Conservation (phyloP, 2,113 vertebrate species). For the Oreocharis arfaki region DNA sequence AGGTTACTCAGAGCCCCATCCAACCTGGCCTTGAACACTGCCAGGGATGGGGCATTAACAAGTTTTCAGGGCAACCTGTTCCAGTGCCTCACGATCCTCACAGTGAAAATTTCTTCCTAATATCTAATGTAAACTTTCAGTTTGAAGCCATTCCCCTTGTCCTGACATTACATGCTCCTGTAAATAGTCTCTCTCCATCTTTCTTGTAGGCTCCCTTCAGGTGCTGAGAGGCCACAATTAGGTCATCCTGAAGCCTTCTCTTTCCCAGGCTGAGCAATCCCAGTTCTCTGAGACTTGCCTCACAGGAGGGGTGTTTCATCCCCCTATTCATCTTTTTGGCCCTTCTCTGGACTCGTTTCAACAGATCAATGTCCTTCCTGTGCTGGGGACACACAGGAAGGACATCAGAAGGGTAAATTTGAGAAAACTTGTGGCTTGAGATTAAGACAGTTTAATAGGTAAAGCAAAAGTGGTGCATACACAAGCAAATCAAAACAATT, state of each 20-base stretch:
- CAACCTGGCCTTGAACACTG: background rate
- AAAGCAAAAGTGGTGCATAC: background rate
- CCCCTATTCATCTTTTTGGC: background rate
- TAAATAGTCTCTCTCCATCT: background rate
- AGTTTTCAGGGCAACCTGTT: background rate
- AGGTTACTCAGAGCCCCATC: background rate
- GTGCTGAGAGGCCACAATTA: background rate
- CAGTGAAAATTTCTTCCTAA: background rate
- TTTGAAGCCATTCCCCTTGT: background rate
- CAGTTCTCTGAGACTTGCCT: background rate
- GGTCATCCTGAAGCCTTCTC: background rate
- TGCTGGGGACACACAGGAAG: background rate
- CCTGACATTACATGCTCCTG: background rate
- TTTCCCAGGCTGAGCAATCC: background rate
- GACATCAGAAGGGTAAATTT: background rate
- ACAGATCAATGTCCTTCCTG: background rate
- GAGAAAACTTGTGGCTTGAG: background rate
- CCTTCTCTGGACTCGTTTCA: background rate
- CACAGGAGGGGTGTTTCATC: background rate
- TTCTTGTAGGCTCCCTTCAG: background rate
- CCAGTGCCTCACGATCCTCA: background rate
- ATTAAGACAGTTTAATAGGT: background rate
- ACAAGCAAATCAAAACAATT: background rate
- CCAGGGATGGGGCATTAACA: background rate
- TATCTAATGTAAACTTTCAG: background rate